phyloP scores from a whole-genome alignment of 2,113 vertebrate genomes.

The Lampris megalopsis region DNA sequence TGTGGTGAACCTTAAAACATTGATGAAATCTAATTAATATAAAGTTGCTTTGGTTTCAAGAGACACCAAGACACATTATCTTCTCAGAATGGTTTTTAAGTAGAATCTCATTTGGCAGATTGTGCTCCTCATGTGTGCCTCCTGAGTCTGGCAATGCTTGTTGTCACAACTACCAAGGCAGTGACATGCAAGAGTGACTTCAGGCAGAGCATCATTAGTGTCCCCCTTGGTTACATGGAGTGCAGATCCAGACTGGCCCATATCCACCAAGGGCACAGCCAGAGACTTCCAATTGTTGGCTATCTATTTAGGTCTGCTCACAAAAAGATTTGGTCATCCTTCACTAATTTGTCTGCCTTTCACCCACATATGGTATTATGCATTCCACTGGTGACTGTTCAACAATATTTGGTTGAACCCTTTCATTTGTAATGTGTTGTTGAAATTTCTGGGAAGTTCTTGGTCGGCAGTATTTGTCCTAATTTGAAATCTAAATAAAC shows the following conservation, averaged over 20 bases:
- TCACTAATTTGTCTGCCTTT: conserved; percentile 72
- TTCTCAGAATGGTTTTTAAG: conserved; percentile 24
- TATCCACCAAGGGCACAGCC: conserved; percentile 54
- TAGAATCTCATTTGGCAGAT: conserved; percentile 28
- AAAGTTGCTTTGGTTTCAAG: conserved; percentile 3
- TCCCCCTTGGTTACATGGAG: conserved; percentile 70
- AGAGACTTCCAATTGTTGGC: conserved; percentile 60
- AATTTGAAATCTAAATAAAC: conserved; percentile 50
- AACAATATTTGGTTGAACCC: conserved; percentile 73
- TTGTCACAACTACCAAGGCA: conserved; percentile 47
- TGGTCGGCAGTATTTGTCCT: conserved; percentile 16
- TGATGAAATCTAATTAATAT: conserved; percentile 1
- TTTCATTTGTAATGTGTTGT: conserved; percentile 56
- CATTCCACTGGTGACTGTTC: conserved; percentile 60
- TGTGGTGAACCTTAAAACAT: background rate
- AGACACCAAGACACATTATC: background rate
- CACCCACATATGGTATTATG: conserved; percentile 62
- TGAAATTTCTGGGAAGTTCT: conserved; percentile 47
- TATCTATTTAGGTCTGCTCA: conserved; percentile 61
- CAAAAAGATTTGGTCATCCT: conserved; percentile 72
- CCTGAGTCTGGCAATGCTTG: conserved; percentile 20
- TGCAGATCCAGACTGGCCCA: conserved; percentile 56
- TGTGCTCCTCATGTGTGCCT: conserved; percentile 8
- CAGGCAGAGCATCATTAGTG: conserved; percentile 74
- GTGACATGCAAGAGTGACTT: conserved; percentile 66